These are phyloP conservation scores for Cryptosula pallasiana DNA, from an alignment of 2,888 invertebrate genomes.

Conservation along the genomic window DNA sequence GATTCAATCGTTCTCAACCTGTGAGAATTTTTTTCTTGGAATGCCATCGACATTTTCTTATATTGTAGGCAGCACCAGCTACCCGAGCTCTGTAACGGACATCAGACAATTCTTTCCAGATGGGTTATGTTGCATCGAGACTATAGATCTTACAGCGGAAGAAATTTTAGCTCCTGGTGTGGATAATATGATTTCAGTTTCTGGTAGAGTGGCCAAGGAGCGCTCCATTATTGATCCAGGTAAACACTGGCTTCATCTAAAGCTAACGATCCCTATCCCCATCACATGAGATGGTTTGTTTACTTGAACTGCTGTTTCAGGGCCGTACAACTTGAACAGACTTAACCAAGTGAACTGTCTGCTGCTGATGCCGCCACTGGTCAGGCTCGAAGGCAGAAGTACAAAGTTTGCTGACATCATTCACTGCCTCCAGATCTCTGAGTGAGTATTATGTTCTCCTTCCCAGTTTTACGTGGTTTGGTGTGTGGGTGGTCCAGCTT, in stretches of 20 bases:
- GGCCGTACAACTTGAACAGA: conserved; percentile 1
- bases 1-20: no score
- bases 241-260: background rate
- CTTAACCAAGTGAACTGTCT: conserved; percentile 14
- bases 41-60: background rate
- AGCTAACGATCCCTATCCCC: no score
- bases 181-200: background rate
- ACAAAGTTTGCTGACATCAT: conserved; percentile 4
- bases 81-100: conserved; percentile 35
- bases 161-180: conserved; percentile 29
- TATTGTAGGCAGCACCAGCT: conserved; percentile 33
- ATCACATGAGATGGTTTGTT: no score
- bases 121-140: conserved; percentile 41
- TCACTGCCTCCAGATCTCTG: background rate
- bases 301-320: conserved; percentile 2
- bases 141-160: conserved; percentile 31
- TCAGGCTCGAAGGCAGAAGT: background rate
- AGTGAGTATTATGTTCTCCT: no score
- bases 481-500: background rate
- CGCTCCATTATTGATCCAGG: background rate
- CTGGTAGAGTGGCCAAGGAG: background rate
- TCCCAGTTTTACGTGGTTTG: no score
- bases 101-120: conserved; percentile 40
- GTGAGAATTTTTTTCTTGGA: background rate
- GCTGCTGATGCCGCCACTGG: background rate